A percentile compares a stretch with the other conserved stretches of the same genome.
Evolutionary conservation across 2,113 vertebrate genomes (phyloP).

Genomic region (Poecilia latipinna): DNA sequence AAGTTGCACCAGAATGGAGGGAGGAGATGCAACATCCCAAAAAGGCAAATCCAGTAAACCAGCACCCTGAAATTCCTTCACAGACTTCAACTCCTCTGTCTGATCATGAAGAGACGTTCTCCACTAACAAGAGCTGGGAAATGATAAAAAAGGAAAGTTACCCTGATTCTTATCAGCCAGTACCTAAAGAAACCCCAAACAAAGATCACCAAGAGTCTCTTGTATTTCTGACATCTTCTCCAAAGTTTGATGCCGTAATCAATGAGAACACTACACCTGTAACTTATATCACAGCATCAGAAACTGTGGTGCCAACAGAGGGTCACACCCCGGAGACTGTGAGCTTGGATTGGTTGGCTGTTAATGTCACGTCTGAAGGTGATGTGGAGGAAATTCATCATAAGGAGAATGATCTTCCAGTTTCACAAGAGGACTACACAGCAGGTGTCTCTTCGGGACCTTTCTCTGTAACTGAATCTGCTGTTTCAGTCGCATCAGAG

Average conservation of each 20-base stretch:
- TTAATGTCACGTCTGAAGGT: conserved; percentile 23
- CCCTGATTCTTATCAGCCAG: conserved; percentile 37
- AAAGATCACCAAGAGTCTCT: conserved; percentile 19
- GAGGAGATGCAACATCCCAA: conserved; percentile 82
- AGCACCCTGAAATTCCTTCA: not conserved
- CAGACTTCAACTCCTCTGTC: conserved; percentile 22
- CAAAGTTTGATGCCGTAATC: conserved; percentile 4
- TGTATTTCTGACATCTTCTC: not conserved
- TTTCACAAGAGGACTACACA: conserved; percentile 43
- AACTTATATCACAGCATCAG: conserved; percentile 18
- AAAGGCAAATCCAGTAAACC: conserved; percentile 64
- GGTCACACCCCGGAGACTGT: conserved; percentile 10
- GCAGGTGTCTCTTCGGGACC: not conserved
- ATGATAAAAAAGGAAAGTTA: conserved; percentile 24
- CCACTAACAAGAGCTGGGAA: conserved; percentile 26
- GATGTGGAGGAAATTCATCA: conserved; percentile 11
- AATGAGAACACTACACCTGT: conserved; percentile 19
- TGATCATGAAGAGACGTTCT: conserved; percentile 20
- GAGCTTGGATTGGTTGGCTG: not conserved
- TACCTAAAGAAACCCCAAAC: conserved; percentile 29
- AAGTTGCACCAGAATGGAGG: conserved; percentile 57
- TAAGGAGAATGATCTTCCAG: conserved; percentile 8
- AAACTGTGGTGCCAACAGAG: not conserved
- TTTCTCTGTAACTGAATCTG: conserved; percentile 1
- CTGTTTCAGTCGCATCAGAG: conserved; percentile 22